phyloP scores from a whole-genome alignment of 2,888 invertebrate species.

The Sesia bembeciformis region DNA sequence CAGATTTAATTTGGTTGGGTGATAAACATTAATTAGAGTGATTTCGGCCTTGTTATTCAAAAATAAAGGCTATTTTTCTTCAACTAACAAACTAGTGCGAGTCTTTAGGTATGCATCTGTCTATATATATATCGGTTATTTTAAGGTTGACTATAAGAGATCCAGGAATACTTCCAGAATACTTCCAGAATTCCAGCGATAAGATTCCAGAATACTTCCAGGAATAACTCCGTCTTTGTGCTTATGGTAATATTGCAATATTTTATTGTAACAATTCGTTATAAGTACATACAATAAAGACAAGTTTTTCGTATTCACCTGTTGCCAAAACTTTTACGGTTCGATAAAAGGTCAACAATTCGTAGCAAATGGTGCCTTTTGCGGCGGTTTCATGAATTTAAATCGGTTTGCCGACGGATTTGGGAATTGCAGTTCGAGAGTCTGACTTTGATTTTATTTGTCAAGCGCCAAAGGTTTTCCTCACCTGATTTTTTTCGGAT shows the following conservation, averaged over 20 bases:
- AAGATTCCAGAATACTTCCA: no score
- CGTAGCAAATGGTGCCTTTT: constrained; percentile 33
- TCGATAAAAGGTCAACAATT: constrained; percentile 48
- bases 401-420: constrained; percentile 13
- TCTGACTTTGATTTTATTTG: no score
- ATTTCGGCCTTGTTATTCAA: constrained; percentile 10
- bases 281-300: background rate
- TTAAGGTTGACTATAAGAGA: no score
- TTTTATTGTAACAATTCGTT: background rate
- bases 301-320: constrained; percentile 28
- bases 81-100: background rate
- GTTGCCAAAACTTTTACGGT: constrained; percentile 52
- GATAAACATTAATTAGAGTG: constrained; percentile 19
- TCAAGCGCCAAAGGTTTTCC: no score
- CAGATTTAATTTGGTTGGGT: constrained; percentile 44
- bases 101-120: background rate
- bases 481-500: no score
- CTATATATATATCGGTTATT: no score
- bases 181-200: no score
- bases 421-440: background rate
- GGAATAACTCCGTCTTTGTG: no score
- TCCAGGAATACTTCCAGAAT: no score
- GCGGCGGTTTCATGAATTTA: constrained; percentile 32
- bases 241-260: no score
- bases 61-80: constrained; percentile 3